Base-by-base conservation (phyloP, 1,140 invertebrate genomes). In the Schlechtendalia chinensis region DNA sequence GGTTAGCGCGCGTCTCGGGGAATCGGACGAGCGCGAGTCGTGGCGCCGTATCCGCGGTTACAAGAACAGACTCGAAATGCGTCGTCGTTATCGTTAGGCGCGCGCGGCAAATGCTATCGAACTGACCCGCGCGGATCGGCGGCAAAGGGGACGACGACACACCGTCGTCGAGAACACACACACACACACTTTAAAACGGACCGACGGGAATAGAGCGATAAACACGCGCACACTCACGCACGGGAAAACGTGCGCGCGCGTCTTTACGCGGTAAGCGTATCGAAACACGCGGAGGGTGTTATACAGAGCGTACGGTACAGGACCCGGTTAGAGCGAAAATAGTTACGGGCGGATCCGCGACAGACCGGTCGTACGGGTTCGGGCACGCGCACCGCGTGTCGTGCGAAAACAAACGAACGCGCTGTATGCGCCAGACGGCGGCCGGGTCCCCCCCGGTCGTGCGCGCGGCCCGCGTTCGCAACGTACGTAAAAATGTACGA, bases 51-150 rank as follows among this genome's bases (percentile, higher is more conserved):
- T 8, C 32, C 32, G 32, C n/a, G n/a, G n/a, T 39, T 39, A 39
- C 32, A n/a, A n/a, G n/a, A n/a, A n/a, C n/a, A n/a, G n/a, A 39
- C 32, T 4, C 32, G 8, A 39, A 29, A 72, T 11, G 69, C 69
- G 69, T 72, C 32, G 32, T 39, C 8, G 8, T 39, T 39, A 8
- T 39, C 32, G 32, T 39, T 54, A 29, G 47, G 47, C 50, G 22
- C 69, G 69, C 16, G 69, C 69, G 27, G 50, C 69, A 72, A 72
- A 72, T 72, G 50, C 50, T 72, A 54, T 72, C 69, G 29, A 54
- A 72, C 69, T 72, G 69, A 72, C 69, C 69, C 47, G 69, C 50
- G 69, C 69, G 24, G 69, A 72, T 54, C 69, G 69, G 69, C 69
- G 69, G 69, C 69, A 72, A 72, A 54, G 69, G 67, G 8, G 27